These are phyloP conservation scores for Orientallactaga sibirica DNA, from an alignment of 2,797 vertebrate species.

Conservation along the genomic window DNA sequence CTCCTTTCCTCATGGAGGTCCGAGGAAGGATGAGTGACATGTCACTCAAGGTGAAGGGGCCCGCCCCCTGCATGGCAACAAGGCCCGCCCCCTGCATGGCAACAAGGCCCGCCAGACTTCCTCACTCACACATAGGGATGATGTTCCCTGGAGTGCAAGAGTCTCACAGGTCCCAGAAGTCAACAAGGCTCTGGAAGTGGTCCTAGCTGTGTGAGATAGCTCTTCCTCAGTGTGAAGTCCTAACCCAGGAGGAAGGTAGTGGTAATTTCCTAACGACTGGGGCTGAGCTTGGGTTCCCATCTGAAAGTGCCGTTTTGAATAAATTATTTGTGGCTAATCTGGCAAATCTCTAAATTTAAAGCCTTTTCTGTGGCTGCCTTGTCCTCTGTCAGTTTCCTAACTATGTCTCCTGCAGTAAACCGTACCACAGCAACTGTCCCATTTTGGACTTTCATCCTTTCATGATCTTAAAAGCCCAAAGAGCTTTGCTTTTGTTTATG, in stretches of 20 bases:
- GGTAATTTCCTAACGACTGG: background rate
- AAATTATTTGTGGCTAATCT: background rate
- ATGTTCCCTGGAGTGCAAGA: background rate
- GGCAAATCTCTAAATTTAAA: conserved; percentile 1
- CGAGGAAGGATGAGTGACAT: background rate
- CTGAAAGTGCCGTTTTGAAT: conserved; percentile 40
- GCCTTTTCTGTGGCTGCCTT: background rate
- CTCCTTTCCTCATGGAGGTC: background rate
- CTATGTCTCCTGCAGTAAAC: background rate
- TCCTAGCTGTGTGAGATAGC: background rate
- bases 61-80: background rate
- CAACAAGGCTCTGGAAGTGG: background rate
- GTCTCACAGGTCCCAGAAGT: background rate
- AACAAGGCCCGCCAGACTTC: background rate
- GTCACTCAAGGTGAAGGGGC: background rate
- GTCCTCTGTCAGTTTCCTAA: conserved; percentile 9
- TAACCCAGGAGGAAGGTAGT: background rate
- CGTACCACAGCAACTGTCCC: background rate
- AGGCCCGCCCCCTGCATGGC: background rate
- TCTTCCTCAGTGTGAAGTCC: background rate
- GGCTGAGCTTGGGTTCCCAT: background rate
- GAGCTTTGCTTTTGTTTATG: background rate
- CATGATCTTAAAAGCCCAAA: background rate
- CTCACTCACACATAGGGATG: background rate
- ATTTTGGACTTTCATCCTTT: background rate